Percentiles rank a stretch among this genome's conserved stretches.
phyloP scores from a whole-genome alignment of 2,888 invertebrate genomes.

The Sycophila texana region DNA sequence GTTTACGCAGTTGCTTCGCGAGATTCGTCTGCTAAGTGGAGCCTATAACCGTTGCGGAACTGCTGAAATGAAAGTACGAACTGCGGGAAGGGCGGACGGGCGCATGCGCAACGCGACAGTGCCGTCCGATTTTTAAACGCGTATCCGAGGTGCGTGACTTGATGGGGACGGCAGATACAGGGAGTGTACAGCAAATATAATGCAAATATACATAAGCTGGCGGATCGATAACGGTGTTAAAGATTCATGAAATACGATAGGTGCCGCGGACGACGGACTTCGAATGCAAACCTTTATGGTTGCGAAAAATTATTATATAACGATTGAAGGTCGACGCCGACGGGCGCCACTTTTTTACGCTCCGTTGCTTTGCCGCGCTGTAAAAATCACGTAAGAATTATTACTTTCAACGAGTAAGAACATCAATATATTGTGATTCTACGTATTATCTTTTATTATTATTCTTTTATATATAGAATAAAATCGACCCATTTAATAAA shows the following conservation, averaged over 20 bases:
- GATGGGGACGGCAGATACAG: conserved; percentile 8
- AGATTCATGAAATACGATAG: not conserved
- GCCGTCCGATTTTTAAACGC: conserved; percentile 4
- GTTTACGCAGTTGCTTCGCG: too few relatives aligned
- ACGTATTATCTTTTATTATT: too few relatives aligned
- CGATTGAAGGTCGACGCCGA: not conserved
- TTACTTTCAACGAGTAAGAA: too few relatives aligned
- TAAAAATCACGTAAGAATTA: too few relatives aligned
- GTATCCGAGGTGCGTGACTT: not conserved
- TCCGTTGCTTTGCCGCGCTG: not conserved
- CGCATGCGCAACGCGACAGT: conserved; percentile 4
- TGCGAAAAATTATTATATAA: not conserved
- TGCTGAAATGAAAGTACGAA: too few relatives aligned
- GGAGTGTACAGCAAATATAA: not conserved
- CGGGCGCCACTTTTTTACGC: too few relatives aligned
- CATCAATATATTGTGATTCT: too few relatives aligned
- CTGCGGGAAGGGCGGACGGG: not conserved
- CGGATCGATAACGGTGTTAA: not conserved
- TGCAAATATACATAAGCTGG: not conserved
- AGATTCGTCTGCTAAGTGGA: conserved; percentile 37
- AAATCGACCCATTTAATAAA: too few relatives aligned
- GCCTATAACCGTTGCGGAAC: not conserved
- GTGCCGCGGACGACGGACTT: not conserved
- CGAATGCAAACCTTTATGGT: not conserved
- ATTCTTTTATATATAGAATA: too few relatives aligned